These are phyloP conservation scores for Pristionchus entomophagus DNA, from an alignment of 2,888 invertebrate species.

Conservation along the genomic window DNA sequence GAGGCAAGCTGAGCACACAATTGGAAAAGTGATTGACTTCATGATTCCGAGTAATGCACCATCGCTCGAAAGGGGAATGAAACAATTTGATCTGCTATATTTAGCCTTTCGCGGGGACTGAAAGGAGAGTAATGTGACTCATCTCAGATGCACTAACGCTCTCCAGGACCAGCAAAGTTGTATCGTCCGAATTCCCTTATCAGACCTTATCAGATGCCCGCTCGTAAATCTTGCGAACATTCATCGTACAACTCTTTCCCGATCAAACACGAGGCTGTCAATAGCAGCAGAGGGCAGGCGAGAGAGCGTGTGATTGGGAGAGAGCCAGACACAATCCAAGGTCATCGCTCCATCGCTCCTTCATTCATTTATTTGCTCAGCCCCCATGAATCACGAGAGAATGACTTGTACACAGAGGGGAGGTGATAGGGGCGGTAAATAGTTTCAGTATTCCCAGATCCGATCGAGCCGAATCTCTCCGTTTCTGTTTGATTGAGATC, in stretches of 20 bases:
- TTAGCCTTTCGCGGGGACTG: not conserved
- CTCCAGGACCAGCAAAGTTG: too few relatives aligned
- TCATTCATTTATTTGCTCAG: constrained; percentile 10
- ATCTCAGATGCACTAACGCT: too few relatives aligned
- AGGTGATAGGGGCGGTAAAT: constrained; percentile 10
- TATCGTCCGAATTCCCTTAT: not conserved
- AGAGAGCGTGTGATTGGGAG: not conserved
- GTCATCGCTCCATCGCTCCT: too few relatives aligned
- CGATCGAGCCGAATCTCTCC: not conserved
- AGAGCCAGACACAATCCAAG: not conserved
- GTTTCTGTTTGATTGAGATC: constrained; percentile 25
- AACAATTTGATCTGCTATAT: too few relatives aligned
- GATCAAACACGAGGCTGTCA: constrained; percentile 18
- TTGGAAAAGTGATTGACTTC: too few relatives aligned
- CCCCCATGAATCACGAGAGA: constrained; percentile 12
- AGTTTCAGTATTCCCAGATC: constrained; percentile 16
- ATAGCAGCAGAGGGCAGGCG: not conserved
- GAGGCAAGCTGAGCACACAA: too few relatives aligned
- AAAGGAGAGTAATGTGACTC: not conserved
- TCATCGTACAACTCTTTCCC: not conserved
- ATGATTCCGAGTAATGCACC: too few relatives aligned
- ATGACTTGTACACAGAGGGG: constrained; percentile 26
- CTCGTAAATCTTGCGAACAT: not conserved
- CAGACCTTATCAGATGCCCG: not conserved
- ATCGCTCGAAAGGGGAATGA: too few relatives aligned